Conservation (phyloP, 2,888 invertebrate species). For the Entomobrya multifasciata region DNA sequence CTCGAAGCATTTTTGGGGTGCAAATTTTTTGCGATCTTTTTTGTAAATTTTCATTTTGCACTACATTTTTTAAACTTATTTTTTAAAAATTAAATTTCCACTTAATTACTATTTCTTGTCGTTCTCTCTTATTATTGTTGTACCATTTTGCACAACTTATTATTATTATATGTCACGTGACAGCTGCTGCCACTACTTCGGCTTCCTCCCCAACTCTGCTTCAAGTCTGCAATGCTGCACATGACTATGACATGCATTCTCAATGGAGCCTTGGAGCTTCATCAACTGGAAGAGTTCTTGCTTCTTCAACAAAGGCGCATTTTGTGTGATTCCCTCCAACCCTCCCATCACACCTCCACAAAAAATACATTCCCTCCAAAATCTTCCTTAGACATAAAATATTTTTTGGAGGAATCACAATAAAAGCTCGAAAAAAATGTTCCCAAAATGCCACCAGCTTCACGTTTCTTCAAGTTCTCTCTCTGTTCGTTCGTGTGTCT, state of each 20-base stretch:
- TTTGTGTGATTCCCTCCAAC: slow-evolving; percentile 47
- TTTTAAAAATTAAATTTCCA: too few species aligned
- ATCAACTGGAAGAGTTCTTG: slow-evolving; percentile 53
- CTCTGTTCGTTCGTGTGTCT: slow-evolving; percentile 25
- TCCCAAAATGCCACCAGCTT: slow-evolving; percentile 18
- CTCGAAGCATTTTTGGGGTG: slow-evolving; percentile 1
- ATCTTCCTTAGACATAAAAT: too few species aligned
- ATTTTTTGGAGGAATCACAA: too few species aligned
- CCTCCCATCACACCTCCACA: neutral
- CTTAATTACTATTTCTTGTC: neutral
- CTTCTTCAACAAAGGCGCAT: slow-evolving; percentile 54
- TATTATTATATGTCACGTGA: slow-evolving; percentile 50
- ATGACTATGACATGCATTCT: too few species aligned
- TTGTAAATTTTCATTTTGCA: neutral
- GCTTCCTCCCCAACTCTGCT: slow-evolving; percentile 49
- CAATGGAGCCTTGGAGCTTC: slow-evolving; percentile 57
- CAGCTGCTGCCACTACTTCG: slow-evolving; percentile 57
- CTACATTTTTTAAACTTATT: too few species aligned
- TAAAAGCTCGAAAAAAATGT: too few species aligned
- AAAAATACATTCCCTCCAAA: slow-evolving; percentile 6
- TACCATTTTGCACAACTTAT: slow-evolving; percentile 18
- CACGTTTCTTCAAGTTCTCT: slow-evolving; percentile 13
- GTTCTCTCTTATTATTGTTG: neutral
- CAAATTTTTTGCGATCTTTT: neutral
- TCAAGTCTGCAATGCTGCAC: slow-evolving; percentile 55